Evolutionary conservation across 2,113 vertebrate species (phyloP).

Genomic region (Lepus europaeus): DNA sequence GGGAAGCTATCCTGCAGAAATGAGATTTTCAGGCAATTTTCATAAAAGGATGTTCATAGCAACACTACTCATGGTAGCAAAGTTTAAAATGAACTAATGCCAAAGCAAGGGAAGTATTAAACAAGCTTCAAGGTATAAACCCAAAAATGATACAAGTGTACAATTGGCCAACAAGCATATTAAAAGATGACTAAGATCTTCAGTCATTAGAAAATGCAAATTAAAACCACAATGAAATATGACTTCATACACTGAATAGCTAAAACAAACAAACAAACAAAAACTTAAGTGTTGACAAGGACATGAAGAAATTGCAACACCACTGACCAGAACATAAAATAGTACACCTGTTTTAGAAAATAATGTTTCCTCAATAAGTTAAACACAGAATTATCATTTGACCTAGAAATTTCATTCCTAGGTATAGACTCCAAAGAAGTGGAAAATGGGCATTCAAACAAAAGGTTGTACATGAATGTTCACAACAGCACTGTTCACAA

Average conservation of each 20-base stretch:
- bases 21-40: not conserved
- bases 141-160: not conserved
- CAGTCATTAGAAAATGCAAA: slow-evolving; percentile 8
- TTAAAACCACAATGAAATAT: not conserved
- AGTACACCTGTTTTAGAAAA: not conserved
- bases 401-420: not conserved
- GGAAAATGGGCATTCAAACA: not conserved
- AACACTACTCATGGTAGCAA: not conserved
- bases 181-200: not conserved
- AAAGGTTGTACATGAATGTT: not conserved
- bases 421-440: not conserved
- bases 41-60: not conserved
- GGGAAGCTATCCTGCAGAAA: not conserved
- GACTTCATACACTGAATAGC: not conserved
- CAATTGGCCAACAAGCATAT: not conserved
- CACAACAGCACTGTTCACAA: not conserved
- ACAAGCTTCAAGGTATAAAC: not conserved
- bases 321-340: not conserved
- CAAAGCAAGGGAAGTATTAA: not conserved
- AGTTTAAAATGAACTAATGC: not conserved
- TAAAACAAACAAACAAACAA: not conserved
- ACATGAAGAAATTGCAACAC: not conserved
- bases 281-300: not conserved
- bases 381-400: not conserved
- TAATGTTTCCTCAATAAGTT: not conserved